Evolutionary conservation across 1,140 invertebrate species (phyloP), one percentile per base, ranked within the genome.

Genomic region (Brachionus rotundiformis): DNA sequence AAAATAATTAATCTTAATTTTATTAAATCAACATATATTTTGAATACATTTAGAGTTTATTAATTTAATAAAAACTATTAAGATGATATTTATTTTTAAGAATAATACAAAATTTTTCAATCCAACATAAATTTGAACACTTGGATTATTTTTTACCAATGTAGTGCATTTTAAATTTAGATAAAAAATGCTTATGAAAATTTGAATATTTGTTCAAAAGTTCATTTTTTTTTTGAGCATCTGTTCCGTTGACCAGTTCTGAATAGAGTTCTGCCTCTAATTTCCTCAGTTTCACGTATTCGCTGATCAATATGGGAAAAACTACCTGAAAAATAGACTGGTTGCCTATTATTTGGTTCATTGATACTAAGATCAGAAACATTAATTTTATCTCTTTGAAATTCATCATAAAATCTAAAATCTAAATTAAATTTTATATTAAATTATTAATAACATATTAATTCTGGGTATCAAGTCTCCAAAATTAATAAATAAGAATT

Each of bases 91-190:
- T 49, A 19, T 49, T 49, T 49, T 6, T 6, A n/a, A n/a, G 13
- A 10, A 4, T 39, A 39, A 39, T 4, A n/a, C n/a, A 36, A 49
- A 49, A 49, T 5, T 49, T 49, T 49, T 49, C 33, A 39, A 39
- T n/a, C n/a, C n/a, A n/a, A n/a, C n/a, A n/a, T n/a, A n/a, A n/a
- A n/a, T n/a, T n/a, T n/a, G n/a, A n/a, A n/a, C n/a, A n/a, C n/a
- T n/a, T n/a, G n/a, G n/a, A 68, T 33, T 33, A 68, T 36, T 68
- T 68, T 68, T 68, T 68, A n/a, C 63, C 63, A 39, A 68, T 36
- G 36, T 68, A 68, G 36, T 68, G 29, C 29, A 68, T 33, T 11
- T 68, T 68, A 19, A 36, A 36, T 8, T 36, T 31, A 8, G 63
- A 68, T n/a, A 68, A n/a, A 68, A 68, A 6, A 68, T 68, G 36